phyloP scores from a whole-genome alignment of 2,888 invertebrate genomes.

The Drosophila testacea region DNA sequence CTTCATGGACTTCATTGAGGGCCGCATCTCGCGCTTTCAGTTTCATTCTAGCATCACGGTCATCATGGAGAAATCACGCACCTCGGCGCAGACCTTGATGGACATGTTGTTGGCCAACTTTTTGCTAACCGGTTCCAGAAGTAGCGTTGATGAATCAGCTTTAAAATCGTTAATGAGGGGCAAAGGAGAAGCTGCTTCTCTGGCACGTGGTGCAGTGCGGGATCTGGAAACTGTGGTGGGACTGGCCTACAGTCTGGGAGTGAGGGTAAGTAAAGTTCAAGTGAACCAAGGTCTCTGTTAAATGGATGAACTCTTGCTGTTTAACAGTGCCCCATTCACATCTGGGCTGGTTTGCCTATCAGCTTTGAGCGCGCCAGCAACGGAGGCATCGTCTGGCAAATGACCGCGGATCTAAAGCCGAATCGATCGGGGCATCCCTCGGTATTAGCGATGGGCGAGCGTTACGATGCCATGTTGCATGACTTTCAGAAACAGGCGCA shows the following conservation, averaged over 20 bases:
- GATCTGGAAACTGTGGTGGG: slow-evolving; percentile 91
- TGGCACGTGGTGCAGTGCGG: slow-evolving; percentile 89
- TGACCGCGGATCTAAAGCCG: slow-evolving; percentile 84
- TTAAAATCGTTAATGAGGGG: slow-evolving; percentile 88
- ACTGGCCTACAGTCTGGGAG: slow-evolving; percentile 90
- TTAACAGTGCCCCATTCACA: slow-evolving; percentile 87
- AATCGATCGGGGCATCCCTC: slow-evolving; percentile 86
- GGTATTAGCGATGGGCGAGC: slow-evolving; percentile 94
- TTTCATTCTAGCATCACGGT: slow-evolving; percentile 89
- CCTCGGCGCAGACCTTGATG: slow-evolving; percentile 81
- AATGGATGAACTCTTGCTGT: neutral
- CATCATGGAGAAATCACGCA: slow-evolving; percentile 87
- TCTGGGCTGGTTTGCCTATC: slow-evolving; percentile 85
- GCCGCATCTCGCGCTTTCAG: slow-evolving; percentile 89
- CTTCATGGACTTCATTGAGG: slow-evolving; percentile 85
- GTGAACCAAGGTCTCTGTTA: no score
- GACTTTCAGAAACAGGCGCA: slow-evolving; percentile 87
- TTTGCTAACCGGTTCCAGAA: slow-evolving; percentile 78
- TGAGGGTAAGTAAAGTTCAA: slow-evolving; percentile 87
- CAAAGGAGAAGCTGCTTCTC: slow-evolving; percentile 88
- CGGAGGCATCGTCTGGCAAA: slow-evolving; percentile 88
- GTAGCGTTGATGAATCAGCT: slow-evolving; percentile 80
- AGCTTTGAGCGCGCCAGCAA: slow-evolving; percentile 86
- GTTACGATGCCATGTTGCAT: slow-evolving; percentile 93
- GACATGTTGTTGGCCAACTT: slow-evolving; percentile 83